phyloP scores from a whole-genome alignment of 2,113 vertebrate species.

The Gallinago jamesoni region DNA sequence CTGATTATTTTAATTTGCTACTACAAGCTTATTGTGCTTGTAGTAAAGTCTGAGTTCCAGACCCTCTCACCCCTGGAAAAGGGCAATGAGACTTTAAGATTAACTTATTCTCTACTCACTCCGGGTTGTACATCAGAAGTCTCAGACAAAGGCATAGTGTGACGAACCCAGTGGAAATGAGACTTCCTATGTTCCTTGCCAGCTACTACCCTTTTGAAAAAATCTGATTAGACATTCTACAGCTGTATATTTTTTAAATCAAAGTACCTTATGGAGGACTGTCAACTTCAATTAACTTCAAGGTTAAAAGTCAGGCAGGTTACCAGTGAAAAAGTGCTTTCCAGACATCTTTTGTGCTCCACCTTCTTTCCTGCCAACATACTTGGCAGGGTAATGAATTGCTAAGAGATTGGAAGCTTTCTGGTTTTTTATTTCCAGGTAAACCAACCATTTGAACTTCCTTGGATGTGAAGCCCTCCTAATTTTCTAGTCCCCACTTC shows the following conservation, averaged over 20 bases:
- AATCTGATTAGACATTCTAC: background rate
- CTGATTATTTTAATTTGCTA: background rate
- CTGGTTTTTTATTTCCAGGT: background rate
- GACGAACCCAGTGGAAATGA: background rate
- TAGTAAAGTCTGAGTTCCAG: background rate
- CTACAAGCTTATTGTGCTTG: background rate
- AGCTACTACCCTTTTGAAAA: background rate
- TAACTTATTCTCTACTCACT: background rate
- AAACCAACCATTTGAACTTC: background rate
- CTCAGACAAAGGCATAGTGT: background rate
- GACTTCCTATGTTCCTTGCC: background rate
- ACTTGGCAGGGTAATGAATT: background rate
- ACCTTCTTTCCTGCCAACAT: background rate
- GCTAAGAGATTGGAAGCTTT: background rate
- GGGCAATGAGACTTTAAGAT: background rate
- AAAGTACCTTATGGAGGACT: background rate
- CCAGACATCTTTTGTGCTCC: background rate
- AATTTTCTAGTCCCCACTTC: background rate
- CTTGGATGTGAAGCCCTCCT: background rate
- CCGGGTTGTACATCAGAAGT: background rate
- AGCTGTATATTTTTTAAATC: background rate
- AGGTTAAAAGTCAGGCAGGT: background rate
- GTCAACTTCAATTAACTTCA: background rate
- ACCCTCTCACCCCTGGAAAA: background rate
- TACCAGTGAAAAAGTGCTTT: background rate